These are phyloP conservation scores for Philonicus albiceps DNA, from an alignment of 2,888 invertebrate genomes.

Conservation along the genomic window DNA sequence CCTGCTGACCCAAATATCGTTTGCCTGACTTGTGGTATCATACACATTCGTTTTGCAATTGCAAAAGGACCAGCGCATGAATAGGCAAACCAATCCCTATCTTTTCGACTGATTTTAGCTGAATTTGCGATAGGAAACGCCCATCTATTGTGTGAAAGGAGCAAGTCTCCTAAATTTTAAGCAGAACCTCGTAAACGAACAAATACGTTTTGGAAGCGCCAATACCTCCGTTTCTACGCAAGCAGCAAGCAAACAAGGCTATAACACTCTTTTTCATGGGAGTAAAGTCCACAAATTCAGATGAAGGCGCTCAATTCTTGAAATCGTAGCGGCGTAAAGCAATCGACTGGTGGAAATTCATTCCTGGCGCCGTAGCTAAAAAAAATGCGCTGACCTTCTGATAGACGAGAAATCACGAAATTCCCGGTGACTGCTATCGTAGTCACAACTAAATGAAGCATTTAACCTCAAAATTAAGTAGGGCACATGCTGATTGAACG, in stretches of 20 bases:
- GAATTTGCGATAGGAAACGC: background rate
- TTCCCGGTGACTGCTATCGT: background rate
- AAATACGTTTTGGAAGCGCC: background rate
- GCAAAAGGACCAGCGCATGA: background rate
- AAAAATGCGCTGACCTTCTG: background rate
- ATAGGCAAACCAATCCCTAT: background rate
- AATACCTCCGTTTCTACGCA: background rate
- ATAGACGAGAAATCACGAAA: background rate
- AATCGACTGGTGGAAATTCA: background rate
- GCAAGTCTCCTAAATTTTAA: background rate
- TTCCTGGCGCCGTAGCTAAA: background rate
- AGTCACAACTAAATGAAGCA: background rate
- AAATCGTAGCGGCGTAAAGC: background rate
- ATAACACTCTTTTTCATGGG: background rate
- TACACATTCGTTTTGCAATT: background rate
- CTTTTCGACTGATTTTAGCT: background rate
- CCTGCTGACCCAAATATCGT: background rate
- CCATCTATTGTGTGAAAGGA: background rate
- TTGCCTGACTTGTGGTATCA: background rate
- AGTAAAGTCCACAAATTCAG: background rate
- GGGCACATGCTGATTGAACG: slow-evolving; percentile 19
- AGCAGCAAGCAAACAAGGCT: background rate
- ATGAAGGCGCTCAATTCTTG: background rate
- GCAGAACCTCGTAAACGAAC: background rate
- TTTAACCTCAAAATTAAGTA: slow-evolving; percentile 32